Conservation (phyloP, 2,797 vertebrate species). For the Lacerta bilineata region DNA sequence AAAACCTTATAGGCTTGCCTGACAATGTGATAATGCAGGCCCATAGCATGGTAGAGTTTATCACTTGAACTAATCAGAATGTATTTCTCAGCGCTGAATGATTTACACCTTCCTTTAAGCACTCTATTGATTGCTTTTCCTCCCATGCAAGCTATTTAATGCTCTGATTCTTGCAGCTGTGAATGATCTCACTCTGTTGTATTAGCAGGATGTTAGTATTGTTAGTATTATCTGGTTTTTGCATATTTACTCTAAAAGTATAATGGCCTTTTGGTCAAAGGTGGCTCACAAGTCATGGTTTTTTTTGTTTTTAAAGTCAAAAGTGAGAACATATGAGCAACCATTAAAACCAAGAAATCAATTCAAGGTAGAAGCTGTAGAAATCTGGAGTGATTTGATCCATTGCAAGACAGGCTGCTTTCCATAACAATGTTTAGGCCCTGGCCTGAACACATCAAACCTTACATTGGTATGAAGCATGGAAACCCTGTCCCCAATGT, state of each 20-base stretch:
- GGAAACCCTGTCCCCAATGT: too few species aligned
- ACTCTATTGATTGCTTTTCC: neutral
- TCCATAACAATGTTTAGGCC: too few species aligned
- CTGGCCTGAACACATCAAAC: too few species aligned
- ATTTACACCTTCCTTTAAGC: constrained; percentile 60
- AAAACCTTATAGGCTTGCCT: constrained; percentile 43
- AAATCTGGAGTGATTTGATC: neutral
- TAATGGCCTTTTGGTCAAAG: neutral
- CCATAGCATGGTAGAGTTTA: constrained; percentile 28
- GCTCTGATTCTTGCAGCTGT: constrained; percentile 37
- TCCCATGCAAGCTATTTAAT: constrained; percentile 53
- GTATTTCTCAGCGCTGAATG: constrained; percentile 52
- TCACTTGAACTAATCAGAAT: constrained; percentile 59
- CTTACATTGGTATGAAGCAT: too few species aligned
- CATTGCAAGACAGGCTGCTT: neutral
- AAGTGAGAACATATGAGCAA: neutral
- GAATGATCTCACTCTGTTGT: constrained; percentile 11
- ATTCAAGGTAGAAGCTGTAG: neutral
- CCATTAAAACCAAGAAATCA: neutral
- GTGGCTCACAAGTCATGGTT: too few species aligned
- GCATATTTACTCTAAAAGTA: neutral
- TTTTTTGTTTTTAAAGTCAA: neutral
- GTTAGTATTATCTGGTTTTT: constrained; percentile 3
- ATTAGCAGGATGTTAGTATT: neutral
- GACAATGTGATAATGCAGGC: constrained; percentile 34